Percentiles rank a stretch among this genome's conserved stretches.
phyloP scores from a whole-genome alignment of 2,797 vertebrate species.

The Falco biarmicus region DNA sequence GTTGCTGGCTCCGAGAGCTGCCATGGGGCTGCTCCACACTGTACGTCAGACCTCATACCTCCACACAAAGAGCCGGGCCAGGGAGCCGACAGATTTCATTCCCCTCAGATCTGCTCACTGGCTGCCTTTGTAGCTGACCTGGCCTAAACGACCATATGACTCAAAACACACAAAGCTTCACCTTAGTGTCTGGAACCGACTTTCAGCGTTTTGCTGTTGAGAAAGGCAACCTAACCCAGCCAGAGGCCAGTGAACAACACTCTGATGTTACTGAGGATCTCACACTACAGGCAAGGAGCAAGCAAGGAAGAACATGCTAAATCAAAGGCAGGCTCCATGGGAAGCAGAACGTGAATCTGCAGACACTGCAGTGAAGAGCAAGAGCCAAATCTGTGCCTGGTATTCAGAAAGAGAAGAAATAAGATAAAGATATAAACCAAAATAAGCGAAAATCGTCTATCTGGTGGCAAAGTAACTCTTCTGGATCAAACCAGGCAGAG shows the following conservation, averaged over 20 bases:
- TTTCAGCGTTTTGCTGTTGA: not conserved
- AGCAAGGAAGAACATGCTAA: not conserved
- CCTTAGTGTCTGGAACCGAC: not conserved
- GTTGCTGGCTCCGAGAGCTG: rapidly evolving
- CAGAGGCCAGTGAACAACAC: not conserved
- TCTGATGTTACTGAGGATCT: rapidly evolving
- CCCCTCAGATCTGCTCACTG: not conserved
- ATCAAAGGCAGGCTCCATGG: not conserved
- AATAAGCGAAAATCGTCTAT: not conserved
- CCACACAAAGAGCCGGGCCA: not conserved
- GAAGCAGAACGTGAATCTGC: not conserved
- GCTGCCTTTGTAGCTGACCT: not conserved
- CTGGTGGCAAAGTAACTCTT: not conserved
- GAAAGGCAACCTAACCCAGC: not conserved
- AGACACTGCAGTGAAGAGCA: not conserved
- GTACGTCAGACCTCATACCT: not conserved
- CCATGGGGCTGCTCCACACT: not conserved
- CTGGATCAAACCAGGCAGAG: not conserved
- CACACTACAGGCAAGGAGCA: not conserved
- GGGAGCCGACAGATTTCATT: rapidly evolving
- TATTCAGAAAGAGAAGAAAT: not conserved
- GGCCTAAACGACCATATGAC: not conserved
- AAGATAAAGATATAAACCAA: not conserved
- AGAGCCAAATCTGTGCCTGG: not conserved
- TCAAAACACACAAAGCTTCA: not conserved